phyloP scores from a whole-genome alignment of 1,140 invertebrate species.

The Semibalanus balanoides region DNA sequence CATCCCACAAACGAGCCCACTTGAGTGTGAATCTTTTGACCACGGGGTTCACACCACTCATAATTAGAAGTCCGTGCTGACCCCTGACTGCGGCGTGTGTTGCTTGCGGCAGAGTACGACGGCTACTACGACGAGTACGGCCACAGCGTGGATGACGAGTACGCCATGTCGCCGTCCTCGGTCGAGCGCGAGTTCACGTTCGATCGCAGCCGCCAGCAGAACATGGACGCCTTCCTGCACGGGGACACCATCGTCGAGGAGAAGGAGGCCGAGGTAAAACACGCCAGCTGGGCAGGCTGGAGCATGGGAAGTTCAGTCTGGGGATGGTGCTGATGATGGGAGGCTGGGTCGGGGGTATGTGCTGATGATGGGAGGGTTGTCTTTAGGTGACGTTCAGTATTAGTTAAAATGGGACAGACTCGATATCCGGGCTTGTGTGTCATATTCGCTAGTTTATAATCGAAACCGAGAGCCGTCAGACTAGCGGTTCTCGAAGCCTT shows the following conservation, averaged over 20 bases:
- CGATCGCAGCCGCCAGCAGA: slow-evolving; percentile 49
- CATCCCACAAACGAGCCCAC: not conserved
- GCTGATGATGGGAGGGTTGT: no score
- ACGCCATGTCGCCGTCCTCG: slow-evolving; percentile 58
- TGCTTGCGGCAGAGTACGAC: slow-evolving; percentile 55
- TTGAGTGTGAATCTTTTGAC: not conserved
- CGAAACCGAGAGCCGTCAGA: no score
- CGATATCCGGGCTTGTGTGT: no score
- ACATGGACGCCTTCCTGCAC: slow-evolving; percentile 51
- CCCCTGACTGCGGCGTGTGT: not conserved
- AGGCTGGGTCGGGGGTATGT: no score
- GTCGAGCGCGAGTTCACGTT: slow-evolving; percentile 59
- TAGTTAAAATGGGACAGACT: no score
- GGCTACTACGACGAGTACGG: slow-evolving; percentile 82
- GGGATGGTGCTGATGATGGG: no score
- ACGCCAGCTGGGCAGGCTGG: no score
- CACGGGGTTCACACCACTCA: not conserved
- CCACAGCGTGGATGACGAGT: slow-evolving; percentile 80
- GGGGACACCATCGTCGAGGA: not conserved
- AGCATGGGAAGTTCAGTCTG: no score
- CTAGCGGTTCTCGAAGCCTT: no score
- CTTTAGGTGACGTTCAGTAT: no score
- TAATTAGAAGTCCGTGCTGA: not conserved
- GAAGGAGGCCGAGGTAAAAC: not conserved
- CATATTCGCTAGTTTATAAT: no score